Conservation (phyloP, 2,888 invertebrate genomes). For the Drosophila fungiperda region DNA sequence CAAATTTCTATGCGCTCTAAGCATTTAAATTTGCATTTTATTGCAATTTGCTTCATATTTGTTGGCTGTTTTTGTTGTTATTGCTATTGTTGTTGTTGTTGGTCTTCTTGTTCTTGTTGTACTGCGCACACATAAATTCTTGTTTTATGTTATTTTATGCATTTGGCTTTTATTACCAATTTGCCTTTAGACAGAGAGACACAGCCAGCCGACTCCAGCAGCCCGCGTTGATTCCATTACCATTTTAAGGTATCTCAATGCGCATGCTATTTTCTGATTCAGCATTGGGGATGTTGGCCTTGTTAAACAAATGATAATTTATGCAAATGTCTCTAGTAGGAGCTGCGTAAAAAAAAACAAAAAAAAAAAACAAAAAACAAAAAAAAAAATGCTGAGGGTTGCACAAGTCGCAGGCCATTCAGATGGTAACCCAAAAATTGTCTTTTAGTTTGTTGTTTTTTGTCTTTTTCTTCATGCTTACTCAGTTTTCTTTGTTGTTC, state of each 20-base stretch:
- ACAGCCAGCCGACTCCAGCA: constrained; percentile 8
- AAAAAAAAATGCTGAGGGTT: constrained; percentile 68
- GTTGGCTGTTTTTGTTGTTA: constrained; percentile 10
- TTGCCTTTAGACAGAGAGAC: constrained; percentile 49
- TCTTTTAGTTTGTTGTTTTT: constrained; percentile 54
- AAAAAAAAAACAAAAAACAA: constrained; percentile 18
- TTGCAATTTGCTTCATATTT: constrained; percentile 79
- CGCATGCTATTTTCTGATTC: constrained; percentile 12
- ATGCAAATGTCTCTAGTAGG: constrained; percentile 81
- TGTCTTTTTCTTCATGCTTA: constrained; percentile 14
- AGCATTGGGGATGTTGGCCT: constrained; percentile 38
- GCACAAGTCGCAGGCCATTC: constrained; percentile 44
- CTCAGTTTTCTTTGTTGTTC: constrained; percentile 10
- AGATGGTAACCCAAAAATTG: constrained; percentile 54
- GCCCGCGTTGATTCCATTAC: constrained; percentile 50
- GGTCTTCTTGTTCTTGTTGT: constrained; percentile 21
- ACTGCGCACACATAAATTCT: constrained; percentile 68
- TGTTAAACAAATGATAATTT: constrained; percentile 83
- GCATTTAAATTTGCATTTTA: constrained; percentile 77
- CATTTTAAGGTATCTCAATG: constrained; percentile 51
- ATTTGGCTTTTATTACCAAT: constrained; percentile 76
- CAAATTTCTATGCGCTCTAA: constrained; percentile 41
- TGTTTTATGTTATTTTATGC: constrained; percentile 78
- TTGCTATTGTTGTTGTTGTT: neutral
- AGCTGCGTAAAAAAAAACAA: constrained; percentile 33